These are phyloP conservation scores for Epinephelus fuscoguttatus DNA, from an alignment of 2,113 vertebrate species.

Conservation along the genomic window DNA sequence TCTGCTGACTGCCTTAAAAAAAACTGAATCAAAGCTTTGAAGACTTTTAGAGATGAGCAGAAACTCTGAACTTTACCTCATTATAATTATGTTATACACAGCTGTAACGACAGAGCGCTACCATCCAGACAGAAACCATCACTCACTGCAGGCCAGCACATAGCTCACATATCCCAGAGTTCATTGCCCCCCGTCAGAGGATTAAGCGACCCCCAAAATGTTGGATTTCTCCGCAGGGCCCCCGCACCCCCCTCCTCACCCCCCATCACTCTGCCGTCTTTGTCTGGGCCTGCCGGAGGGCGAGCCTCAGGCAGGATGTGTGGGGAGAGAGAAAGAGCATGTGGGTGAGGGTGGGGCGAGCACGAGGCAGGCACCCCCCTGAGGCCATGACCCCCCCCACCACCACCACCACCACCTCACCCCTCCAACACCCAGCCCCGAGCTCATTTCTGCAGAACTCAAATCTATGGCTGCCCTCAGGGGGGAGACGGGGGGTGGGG, in stretches of 20 bases:
- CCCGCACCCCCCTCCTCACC: neutral
- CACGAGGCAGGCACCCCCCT: slow-evolving; percentile 74
- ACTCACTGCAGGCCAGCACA: slow-evolving; percentile 4
- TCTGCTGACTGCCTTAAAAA: too few relatives aligned
- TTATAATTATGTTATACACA: too few relatives aligned
- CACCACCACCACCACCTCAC: neutral
- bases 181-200: slow-evolving; percentile 12
- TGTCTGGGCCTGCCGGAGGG: slow-evolving; percentile 87
- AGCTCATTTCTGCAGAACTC: slow-evolving; percentile 81
- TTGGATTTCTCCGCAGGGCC: slow-evolving; percentile 11
- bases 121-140: too few relatives aligned
- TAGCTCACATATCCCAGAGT: slow-evolving; percentile 48
- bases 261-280: slow-evolving; percentile 76
- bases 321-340: slow-evolving; percentile 33
- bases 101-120: too few relatives aligned
- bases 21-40: too few relatives aligned
- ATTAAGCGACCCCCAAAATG: slow-evolving; percentile 14
- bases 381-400: slow-evolving; percentile 77
- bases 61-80: too few relatives aligned
- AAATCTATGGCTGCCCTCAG: slow-evolving; percentile 39
- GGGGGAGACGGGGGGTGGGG: neutral
- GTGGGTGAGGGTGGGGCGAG: neutral
- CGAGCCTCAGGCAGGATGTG: slow-evolving; percentile 86
- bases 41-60: too few relatives aligned
- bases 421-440: slow-evolving; percentile 20